Evolutionary conservation across 2,888 invertebrate species (phyloP).

Genomic region (Dinocampus coccinellae): DNA sequence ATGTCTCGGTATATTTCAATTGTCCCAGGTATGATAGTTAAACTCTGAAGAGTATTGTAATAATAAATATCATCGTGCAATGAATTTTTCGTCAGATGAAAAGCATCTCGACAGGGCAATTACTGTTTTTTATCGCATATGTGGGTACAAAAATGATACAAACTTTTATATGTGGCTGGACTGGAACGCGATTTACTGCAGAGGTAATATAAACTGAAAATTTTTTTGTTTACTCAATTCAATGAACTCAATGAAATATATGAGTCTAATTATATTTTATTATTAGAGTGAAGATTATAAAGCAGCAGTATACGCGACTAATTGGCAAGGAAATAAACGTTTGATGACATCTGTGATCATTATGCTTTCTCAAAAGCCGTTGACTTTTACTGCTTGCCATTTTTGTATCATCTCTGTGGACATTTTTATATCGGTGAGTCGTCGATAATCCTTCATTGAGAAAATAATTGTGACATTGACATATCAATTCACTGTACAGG

Average conservation of each 20-base stretch:
- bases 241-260: not conserved
- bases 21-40: conserved; percentile 18
- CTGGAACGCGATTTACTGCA: conserved; percentile 23
- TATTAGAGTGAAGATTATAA: conserved; percentile 21
- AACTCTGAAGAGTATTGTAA: not conserved
- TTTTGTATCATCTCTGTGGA: conserved; percentile 31
- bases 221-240: not conserved
- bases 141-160: conserved; percentile 37
- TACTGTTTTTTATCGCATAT: conserved; percentile 22
- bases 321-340: conserved; percentile 15
- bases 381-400: conserved; percentile 26
- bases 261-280: not conserved
- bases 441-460: not conserved
- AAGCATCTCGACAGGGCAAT: conserved; percentile 18
- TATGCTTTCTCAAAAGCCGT: conserved; percentile 25
- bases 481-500: conserved; percentile 28
- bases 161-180: conserved; percentile 36
- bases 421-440: conserved; percentile 12
- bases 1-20: conserved; percentile 37
- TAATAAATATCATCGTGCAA: not conserved
- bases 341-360: conserved; percentile 28
- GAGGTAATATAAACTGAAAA: not conserved
- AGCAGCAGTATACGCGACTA: conserved; percentile 17
- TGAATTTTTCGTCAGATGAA: conserved; percentile 2
- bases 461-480: not conserved